Evolutionary conservation across 1,140 invertebrate species (phyloP).

Genomic region (Pantala flavescens): DNA sequence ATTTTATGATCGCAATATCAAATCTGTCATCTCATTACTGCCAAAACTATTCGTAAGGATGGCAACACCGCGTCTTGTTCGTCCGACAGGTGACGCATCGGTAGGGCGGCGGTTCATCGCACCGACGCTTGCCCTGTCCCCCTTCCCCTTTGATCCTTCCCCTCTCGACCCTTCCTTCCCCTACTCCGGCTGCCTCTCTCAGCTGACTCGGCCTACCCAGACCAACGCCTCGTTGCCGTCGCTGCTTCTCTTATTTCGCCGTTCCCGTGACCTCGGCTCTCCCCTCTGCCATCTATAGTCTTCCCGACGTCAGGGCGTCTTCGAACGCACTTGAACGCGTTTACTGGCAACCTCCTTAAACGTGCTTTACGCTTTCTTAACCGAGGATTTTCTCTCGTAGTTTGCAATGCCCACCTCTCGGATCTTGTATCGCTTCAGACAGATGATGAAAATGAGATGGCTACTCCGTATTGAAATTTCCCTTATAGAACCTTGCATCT

Average conservation of each 20-base stretch:
- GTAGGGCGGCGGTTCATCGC: conserved; percentile 5
- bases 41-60: background rate
- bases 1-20: too few relatives aligned
- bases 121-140: conserved; percentile 1
- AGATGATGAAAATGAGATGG: too few relatives aligned
- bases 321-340: background rate
- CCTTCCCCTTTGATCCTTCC: background rate
- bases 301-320: background rate
- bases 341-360: too few relatives aligned
- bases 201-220: background rate
- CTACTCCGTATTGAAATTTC: too few relatives aligned
- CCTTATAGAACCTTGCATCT: too few relatives aligned
- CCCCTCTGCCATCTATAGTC: conserved; percentile 12
- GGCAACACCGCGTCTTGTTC: background rate
- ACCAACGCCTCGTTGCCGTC: conserved; percentile 2
- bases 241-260: background rate
- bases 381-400: too few relatives aligned
- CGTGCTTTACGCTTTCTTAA: too few relatives aligned
- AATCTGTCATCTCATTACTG: too few relatives aligned
- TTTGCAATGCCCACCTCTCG: too few relatives aligned
- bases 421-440: too few relatives aligned
- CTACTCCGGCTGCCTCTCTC: conserved; percentile 15
- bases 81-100: conserved; percentile 6
- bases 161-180: conserved; percentile 19
- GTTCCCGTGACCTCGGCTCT: background rate